These are phyloP conservation scores for Anorthoa munda DNA, from an alignment of 2,888 invertebrate species.

Conservation along the genomic window DNA sequence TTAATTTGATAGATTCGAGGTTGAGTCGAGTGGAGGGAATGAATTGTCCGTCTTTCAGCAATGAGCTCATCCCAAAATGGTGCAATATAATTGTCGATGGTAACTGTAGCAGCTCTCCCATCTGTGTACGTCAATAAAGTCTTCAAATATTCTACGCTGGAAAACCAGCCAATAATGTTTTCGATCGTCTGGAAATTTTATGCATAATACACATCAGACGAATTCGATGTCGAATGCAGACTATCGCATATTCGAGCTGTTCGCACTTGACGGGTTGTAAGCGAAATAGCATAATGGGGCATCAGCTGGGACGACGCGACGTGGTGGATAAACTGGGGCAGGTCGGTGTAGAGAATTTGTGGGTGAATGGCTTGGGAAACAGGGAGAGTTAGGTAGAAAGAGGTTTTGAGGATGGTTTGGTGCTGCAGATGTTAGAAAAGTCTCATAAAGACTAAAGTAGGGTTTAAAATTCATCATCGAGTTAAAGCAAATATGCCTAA, in stretches of 20 bases:
- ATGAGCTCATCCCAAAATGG: not conserved
- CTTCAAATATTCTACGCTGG: not conserved
- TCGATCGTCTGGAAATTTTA: slow-evolving; percentile 57
- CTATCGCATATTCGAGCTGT: slow-evolving; percentile 52
- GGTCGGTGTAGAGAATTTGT: slow-evolving; percentile 25
- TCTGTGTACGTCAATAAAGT: not conserved
- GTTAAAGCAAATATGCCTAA: too few relatives aligned
- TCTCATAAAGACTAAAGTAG: too few relatives aligned
- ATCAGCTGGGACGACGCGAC: slow-evolving; percentile 40
- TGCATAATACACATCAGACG: slow-evolving; percentile 61
- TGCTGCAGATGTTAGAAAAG: too few relatives aligned
- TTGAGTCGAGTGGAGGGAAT: too few relatives aligned
- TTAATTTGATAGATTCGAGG: not conserved
- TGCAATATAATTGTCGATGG: not conserved
- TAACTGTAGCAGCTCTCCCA: not conserved
- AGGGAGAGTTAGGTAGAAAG: not conserved
- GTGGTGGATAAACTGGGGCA: slow-evolving; percentile 27
- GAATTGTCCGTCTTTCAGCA: not conserved
- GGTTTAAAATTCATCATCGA: too few relatives aligned
- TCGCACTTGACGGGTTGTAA: slow-evolving; percentile 69
- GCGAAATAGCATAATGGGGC: slow-evolving; percentile 67
- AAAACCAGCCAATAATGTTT: slow-evolving; percentile 52
- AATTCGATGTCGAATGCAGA: slow-evolving; percentile 60
- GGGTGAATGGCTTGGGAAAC: slow-evolving; percentile 14
- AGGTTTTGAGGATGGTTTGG: not conserved